Percentiles rank a stretch among this genome's conserved stretches.
Conservation (phyloP, 2,113 vertebrate species). For the Podilymbus podiceps region DNA sequence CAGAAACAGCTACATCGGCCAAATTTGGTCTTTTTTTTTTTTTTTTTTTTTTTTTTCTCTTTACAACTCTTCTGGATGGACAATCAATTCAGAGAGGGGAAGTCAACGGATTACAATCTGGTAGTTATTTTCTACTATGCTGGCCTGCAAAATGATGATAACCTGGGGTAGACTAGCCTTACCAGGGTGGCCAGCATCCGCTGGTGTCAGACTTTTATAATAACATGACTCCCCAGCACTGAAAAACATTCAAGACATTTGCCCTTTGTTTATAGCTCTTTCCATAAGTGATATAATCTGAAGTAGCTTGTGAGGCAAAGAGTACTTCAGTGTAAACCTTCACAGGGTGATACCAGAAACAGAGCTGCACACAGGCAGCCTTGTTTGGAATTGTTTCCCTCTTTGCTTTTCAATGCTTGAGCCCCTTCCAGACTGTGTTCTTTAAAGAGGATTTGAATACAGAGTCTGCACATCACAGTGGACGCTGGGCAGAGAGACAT, state of each 20-base stretch:
- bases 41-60: neutral
- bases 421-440: slow-evolving; percentile 44
- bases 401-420: slow-evolving; percentile 42
- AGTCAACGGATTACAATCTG: neutral
- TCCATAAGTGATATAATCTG: slow-evolving; percentile 65
- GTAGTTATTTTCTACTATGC: neutral
- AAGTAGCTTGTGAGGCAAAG: slow-evolving; percentile 57
- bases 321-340: slow-evolving; percentile 65
- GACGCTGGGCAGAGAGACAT: neutral
- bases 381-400: slow-evolving; percentile 80
- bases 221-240: slow-evolving; percentile 34
- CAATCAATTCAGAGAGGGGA: neutral
- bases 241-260: slow-evolving; percentile 40
- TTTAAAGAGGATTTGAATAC: slow-evolving; percentile 43
- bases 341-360: slow-evolving; percentile 33
- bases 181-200: slow-evolving; percentile 44
- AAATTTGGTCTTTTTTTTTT: neutral
- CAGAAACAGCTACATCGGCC: neutral
- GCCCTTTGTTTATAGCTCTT: slow-evolving; percentile 68
- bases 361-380: slow-evolving; percentile 55
- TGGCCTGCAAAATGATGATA: slow-evolving; percentile 8
- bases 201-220: slow-evolving; percentile 45
- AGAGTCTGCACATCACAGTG: neutral
- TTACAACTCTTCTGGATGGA: neutral
- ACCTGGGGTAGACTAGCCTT: slow-evolving; percentile 11